Evolutionary conservation across 2,113 vertebrate species (phyloP), one percentile per base, ranked within the genome.

Genomic region (Pelecanoides urinatrix): DNA sequence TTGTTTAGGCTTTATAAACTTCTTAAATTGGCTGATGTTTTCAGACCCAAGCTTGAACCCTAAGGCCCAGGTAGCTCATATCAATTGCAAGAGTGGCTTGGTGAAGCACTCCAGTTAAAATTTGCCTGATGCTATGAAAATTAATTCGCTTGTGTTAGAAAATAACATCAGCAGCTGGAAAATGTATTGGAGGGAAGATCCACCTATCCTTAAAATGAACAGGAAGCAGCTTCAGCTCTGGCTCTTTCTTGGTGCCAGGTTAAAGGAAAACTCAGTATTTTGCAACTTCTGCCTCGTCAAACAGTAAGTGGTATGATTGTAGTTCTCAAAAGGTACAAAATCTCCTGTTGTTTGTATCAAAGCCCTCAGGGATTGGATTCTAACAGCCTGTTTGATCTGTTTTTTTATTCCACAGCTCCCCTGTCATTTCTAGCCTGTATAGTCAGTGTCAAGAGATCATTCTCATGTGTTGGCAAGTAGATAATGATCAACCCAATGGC

Each of bases 101-200:
- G 50, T 94, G 83, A 86, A 92, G 49, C 53, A 79, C 25, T 90
- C 29, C 49, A 95, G 89, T 92, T 91, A 92, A 89, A 94, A 92
- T 94, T 92, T 94, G 85, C 81, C 58, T 94, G 66, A 53, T 42
- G 22, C 74, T 92, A n/a, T 63, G 63, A 88, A 95, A 96, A 90
- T 90, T 73, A 93, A 68, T 93, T 87, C 91, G 45, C 90, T 76
- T 92, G 62, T 55, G 45, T 85, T 94, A 95, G 73, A 63, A 92
- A 88, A 90, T 32, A 91, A 45, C 70, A 66, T 68, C 83, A 95
- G 79, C 94, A 92, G 86, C 92, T 97, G 94, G 92, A 92, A 91
- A 88, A 86, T 34, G 14, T 89, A 73, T 30, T 88, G 84, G 61
- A 80, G 76, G 90, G 78, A 89, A 62, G 76, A 94, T 75, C 65